Base-by-base conservation (phyloP, 2,888 invertebrate genomes). In the Agrotis puta region DNA sequence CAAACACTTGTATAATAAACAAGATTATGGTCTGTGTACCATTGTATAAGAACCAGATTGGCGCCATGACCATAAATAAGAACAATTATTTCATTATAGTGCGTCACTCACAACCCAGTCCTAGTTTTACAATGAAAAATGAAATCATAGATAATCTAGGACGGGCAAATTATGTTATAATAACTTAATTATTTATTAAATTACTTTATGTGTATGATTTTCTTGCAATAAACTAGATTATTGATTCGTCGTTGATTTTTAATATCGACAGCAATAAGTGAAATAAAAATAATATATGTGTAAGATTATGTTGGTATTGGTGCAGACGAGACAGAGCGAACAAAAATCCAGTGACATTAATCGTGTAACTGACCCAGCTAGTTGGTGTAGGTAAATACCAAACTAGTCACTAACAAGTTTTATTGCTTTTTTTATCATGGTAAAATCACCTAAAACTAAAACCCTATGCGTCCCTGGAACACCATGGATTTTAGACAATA, bases 121-220 rank as follows among this genome's bases (percentile, higher is more conserved):
- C 58, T 53, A 81, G 66, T 63, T 74, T 62, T 70, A 39, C 47
- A 54, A 70, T 68, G 53, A 70, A 71, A n/a, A 79, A 77, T 70
- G 39, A 70, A 72, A 68, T 74, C 62, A 75, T 56, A 57, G 48
- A 70, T 48, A 50, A 51, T 47, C 16, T 33, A 24, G 18, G 9
- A 47, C 56, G 18, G 9, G 45, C 56, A 68, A 68, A 81, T 65
- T 68, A 68, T 63, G 20, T 13, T n/a, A 59, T 61, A 64, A 22
- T 53, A 64, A 70, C 56, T 58, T 75, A 54, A 61, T 79, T 79
- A 73, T 57, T 68, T 65, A 67, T 53, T 62, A 51, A n/a, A 74
- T 69, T 73, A 57, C 61, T 39, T 18, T 13, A 33, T 11, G 14
- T 48, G 66, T 56, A 81, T 64, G 58, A 70, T 64, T 63, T 79